A percentile compares a stretch with the other conserved stretches of the same genome.
phyloP scores from a whole-genome alignment of 2,113 vertebrate genomes.

The Strix uralensis region DNA sequence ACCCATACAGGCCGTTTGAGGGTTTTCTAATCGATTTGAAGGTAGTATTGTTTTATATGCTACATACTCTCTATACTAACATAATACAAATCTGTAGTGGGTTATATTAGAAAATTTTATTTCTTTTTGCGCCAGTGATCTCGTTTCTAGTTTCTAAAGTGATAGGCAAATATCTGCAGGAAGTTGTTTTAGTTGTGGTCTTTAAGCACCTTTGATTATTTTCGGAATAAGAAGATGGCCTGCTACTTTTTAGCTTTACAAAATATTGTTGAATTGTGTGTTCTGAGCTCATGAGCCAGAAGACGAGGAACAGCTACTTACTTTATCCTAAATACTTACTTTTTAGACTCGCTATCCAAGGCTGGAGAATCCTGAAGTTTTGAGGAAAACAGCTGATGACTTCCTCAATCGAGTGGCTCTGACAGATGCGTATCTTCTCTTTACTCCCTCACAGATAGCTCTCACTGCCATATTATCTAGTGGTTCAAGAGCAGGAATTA shows the following conservation, averaged over 20 bases:
- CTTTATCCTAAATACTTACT: slow-evolving; percentile 10
- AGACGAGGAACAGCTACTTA: neutral
- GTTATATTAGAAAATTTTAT: neutral
- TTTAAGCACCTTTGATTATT: neutral
- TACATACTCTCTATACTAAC: accelerated
- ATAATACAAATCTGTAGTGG: accelerated
- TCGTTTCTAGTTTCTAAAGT: neutral
- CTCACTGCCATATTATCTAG: slow-evolving; percentile 89
- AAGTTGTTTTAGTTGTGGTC: neutral
- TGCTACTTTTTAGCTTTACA: neutral
- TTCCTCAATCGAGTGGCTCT: slow-evolving; percentile 87
- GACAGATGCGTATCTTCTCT: slow-evolving; percentile 90
- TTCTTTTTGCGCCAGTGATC: neutral
- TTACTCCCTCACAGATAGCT: slow-evolving; percentile 90
- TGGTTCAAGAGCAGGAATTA: slow-evolving; percentile 87
- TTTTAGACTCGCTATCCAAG: slow-evolving; percentile 86
- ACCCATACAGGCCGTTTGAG: slow-evolving; percentile 93
- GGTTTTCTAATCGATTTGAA: slow-evolving; percentile 95
- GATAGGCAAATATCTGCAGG: neutral
- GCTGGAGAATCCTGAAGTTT: slow-evolving; percentile 90
- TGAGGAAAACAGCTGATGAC: slow-evolving; percentile 92
- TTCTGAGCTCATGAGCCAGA: neutral
- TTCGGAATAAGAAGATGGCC: neutral
- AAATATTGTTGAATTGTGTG: neutral
- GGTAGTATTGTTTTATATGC: slow-evolving; percentile 62